These are phyloP conservation scores for Anas capensis DNA, from an alignment of 2,797 vertebrate genomes.

Conservation along the genomic window DNA sequence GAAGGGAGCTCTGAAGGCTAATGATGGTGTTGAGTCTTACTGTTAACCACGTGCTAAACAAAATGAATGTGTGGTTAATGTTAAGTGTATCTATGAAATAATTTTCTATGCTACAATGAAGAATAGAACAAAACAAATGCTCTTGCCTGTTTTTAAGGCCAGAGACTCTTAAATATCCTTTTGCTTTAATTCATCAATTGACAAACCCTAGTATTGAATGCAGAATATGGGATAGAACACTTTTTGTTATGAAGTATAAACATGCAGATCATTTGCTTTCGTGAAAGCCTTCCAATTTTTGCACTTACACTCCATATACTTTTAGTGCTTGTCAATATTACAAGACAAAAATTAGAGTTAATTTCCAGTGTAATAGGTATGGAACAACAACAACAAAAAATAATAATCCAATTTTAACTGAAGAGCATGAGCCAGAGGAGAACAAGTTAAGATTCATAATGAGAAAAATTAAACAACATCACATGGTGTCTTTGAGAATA, in stretches of 20 bases:
- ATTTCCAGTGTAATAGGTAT: not conserved
- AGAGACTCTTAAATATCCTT: not conserved
- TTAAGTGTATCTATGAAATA: not conserved
- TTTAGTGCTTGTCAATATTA: not conserved
- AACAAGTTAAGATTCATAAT: not conserved
- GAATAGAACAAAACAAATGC: not conserved
- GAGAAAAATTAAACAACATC: not conserved
- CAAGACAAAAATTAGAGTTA: not conserved
- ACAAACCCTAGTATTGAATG: not conserved
- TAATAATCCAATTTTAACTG: not conserved
- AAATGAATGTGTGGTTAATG: not conserved
- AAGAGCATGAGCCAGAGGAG: not conserved
- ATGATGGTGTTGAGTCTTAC: not conserved
- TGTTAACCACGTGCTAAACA: not conserved
- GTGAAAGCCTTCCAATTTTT: not conserved
- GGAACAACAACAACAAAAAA: not conserved
- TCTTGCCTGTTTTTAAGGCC: not conserved
- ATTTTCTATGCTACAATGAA: not conserved
- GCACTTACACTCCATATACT: not conserved
- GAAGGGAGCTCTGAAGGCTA: not conserved
- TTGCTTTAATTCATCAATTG: not conserved
- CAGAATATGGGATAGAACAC: not conserved
- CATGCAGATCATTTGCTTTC: not conserved
- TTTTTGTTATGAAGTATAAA: not conserved
- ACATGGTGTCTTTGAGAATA: not conserved